phyloP scores from a whole-genome alignment of 2,888 invertebrate species.

The Aphidoletes aphidimyza region DNA sequence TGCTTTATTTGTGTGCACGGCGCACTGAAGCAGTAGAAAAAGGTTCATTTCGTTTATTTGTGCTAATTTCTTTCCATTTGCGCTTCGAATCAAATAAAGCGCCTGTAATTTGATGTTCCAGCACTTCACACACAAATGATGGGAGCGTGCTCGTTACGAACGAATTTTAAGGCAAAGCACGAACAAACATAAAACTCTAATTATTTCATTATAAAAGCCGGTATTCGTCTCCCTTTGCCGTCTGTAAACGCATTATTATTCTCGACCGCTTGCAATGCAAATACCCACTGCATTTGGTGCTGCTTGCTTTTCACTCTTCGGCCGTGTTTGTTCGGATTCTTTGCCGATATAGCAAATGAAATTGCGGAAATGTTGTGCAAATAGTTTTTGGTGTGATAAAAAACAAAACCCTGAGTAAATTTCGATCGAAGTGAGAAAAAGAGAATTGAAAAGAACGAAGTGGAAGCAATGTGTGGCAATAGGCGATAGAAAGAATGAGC shows the following conservation, averaged over 20 bases:
- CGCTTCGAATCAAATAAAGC: slow-evolving; percentile 14
- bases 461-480: too few relatives aligned
- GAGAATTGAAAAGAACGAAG: background rate
- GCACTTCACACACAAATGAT: background rate
- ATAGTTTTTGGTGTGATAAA: background rate
- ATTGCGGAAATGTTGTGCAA: slow-evolving; percentile 38
- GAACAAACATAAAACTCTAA: slow-evolving; percentile 51
- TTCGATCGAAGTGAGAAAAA: background rate
- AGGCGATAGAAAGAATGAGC: too few relatives aligned
- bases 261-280: background rate
- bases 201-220: slow-evolving; percentile 36
- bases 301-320: too few relatives aligned
- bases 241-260: background rate
- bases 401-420: too few relatives aligned
- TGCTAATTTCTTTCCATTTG: slow-evolving; percentile 22
- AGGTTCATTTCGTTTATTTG: background rate
- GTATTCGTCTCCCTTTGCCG: background rate
- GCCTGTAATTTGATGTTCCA: slow-evolving; percentile 26
- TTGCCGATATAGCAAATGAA: background rate
- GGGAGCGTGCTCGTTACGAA: background rate
- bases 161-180: slow-evolving; percentile 15
- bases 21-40: background rate
- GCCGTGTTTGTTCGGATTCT: background rate
- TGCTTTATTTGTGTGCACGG: background rate
- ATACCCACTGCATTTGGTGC: background rate